Conservation (phyloP, 2,797 vertebrate genomes). For the Scomberomorus guttatus region DNA sequence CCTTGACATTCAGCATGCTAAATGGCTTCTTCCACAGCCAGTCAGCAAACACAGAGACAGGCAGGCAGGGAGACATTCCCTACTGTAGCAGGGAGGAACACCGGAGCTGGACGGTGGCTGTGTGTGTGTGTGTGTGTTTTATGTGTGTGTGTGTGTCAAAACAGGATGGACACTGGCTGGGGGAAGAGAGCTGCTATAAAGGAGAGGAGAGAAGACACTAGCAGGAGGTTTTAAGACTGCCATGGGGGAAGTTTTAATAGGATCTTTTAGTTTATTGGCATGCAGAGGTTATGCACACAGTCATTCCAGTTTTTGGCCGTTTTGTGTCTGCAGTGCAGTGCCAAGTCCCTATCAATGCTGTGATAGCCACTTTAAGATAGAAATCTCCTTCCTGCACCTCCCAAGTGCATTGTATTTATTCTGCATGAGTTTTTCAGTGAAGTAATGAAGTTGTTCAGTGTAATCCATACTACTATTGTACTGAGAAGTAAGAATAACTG, state of each 20-base stretch:
- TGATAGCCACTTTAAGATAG: conserved; percentile 7
- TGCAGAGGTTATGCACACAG: conserved; percentile 62
- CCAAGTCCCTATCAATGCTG: conserved; percentile 6
- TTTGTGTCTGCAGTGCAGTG: conserved; percentile 12
- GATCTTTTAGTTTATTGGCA: conserved; percentile 65
- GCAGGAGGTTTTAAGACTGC: conserved; percentile 46
- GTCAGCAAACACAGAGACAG: conserved; percentile 87
- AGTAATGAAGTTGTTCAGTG: neutral
- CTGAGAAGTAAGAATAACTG: no score
- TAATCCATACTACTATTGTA: no score
- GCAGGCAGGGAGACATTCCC: conserved; percentile 87
- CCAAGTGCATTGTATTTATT: no score
- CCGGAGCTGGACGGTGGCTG: conserved; percentile 55
- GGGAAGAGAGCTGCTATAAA: conserved; percentile 34
- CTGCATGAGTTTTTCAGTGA: neutral
- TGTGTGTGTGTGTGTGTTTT: conserved; percentile 22
- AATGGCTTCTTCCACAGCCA: conserved; percentile 93
- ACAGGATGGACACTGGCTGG: conserved; percentile 10
- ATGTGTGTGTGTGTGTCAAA: conserved; percentile 15
- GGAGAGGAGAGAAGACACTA: conserved; percentile 32
- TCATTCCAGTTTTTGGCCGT: conserved; percentile 32
- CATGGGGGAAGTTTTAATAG: conserved; percentile 52
- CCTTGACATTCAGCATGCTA: conserved; percentile 97
- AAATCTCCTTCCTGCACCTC: neutral
- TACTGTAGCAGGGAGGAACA: neutral